phyloP scores from a whole-genome alignment of 2,113 vertebrate genomes.

The Oreochromis spilurus region DNA sequence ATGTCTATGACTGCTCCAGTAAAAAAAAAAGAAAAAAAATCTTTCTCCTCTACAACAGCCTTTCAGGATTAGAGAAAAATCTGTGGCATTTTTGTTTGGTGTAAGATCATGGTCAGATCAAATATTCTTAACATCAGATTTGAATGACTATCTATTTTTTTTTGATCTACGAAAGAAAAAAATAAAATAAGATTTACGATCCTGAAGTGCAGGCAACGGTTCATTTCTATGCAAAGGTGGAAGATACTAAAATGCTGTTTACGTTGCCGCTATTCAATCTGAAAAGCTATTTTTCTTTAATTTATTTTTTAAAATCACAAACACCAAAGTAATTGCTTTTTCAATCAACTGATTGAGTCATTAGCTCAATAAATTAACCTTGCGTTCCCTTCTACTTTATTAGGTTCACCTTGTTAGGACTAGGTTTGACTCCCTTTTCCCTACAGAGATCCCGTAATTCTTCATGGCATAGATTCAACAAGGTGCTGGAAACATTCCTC shows the following conservation, averaged over 20 bases:
- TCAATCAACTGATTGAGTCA: background rate
- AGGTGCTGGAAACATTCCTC: background rate
- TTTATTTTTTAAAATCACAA: background rate
- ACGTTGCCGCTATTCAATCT: background rate
- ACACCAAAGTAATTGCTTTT: background rate
- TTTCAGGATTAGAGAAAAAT: background rate
- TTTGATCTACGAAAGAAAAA: background rate
- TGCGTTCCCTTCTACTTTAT: background rate
- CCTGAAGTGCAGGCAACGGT: background rate
- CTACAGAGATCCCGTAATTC: background rate
- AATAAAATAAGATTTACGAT: background rate
- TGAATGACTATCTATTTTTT: background rate
- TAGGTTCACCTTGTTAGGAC: background rate
- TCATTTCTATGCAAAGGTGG: background rate
- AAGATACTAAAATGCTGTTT: background rate
- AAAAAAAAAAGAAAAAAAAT: background rate
- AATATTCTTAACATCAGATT: background rate
- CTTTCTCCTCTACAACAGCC: background rate
- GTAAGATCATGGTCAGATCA: background rate
- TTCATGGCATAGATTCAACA: background rate
- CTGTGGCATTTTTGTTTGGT: background rate
- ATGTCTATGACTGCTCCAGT: background rate
- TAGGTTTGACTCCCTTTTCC: background rate
- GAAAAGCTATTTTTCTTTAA: background rate
- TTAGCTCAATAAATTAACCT: background rate